These are phyloP conservation scores for Drosophila vallismaia DNA, from an alignment of 2,888 invertebrate species.

Conservation along the genomic window DNA sequence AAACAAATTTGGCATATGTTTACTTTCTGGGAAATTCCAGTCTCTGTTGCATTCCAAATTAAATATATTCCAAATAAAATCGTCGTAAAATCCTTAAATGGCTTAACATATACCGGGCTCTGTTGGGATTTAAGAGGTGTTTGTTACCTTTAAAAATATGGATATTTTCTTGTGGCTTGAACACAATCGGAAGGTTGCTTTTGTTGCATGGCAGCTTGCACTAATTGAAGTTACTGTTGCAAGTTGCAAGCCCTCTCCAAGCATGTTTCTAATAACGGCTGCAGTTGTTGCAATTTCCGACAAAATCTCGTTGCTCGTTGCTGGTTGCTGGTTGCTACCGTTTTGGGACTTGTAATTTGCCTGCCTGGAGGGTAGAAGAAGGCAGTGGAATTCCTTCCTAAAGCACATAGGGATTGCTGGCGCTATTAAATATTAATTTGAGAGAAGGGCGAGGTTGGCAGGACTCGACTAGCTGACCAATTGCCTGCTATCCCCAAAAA, in stretches of 20 bases:
- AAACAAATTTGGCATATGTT: constrained; percentile 6
- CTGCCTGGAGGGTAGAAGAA: constrained; percentile 8
- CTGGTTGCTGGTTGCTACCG: constrained; percentile 7
- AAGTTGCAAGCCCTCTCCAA: constrained; percentile 1
- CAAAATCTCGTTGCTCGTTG: constrained; percentile 32
- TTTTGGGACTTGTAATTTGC: constrained; percentile 37
- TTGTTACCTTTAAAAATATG: constrained; percentile 10
- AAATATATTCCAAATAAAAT: not conserved
- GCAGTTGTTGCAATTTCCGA: constrained; percentile 61
- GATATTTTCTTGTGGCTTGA: constrained; percentile 5
- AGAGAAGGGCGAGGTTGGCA: constrained; percentile 1
- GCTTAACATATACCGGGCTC: not conserved
- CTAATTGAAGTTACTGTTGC: constrained; percentile 59
- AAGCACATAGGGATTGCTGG: constrained; percentile 13
- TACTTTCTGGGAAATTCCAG: constrained; percentile 5
- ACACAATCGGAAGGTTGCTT: constrained; percentile 32
- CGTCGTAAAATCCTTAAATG: not conserved
- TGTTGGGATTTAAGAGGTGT: constrained; percentile 9
- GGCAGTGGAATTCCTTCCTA: constrained; percentile 8
- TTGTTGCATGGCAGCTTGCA: constrained; percentile 29
- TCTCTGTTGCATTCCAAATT: not conserved
- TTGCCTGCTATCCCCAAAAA: constrained; percentile 8
- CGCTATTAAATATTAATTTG: constrained; percentile 72
- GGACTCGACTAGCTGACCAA: constrained; percentile 9
- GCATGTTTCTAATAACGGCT: constrained; percentile 51